Evolutionary conservation across 2,113 vertebrate genomes (phyloP).

Genomic region (Puntigrus tetrazona): DNA sequence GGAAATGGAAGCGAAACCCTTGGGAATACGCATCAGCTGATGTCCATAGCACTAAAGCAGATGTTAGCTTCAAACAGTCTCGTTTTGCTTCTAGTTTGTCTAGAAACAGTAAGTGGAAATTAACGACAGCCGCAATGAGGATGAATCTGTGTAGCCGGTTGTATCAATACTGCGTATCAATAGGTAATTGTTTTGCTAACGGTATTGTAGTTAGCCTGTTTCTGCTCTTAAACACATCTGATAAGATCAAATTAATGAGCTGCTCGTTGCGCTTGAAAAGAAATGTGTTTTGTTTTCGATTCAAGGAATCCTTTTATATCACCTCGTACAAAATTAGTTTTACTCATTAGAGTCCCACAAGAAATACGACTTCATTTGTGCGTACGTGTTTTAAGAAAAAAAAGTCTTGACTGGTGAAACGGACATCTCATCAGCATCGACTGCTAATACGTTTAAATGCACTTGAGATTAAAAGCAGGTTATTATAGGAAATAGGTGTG

Average conservation of each 20-base stretch:
- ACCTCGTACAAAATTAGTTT: neutral
- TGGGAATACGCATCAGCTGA: constrained; percentile 42
- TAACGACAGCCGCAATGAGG: constrained; percentile 38
- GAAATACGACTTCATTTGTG: neutral
- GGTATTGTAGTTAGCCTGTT: constrained; percentile 34
- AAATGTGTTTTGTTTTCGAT: neutral
- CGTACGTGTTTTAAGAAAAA: neutral
- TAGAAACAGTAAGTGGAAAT: constrained; percentile 18
- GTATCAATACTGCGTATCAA: constrained; percentile 27
- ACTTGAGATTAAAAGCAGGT: constrained; percentile 13
- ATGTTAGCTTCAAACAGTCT: constrained; percentile 30
- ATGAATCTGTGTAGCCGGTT: constrained; percentile 26
- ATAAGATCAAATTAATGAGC: constrained; percentile 35
- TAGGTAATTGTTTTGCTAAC: constrained; percentile 36
- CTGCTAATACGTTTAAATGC: neutral
- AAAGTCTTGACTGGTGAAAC: too few species aligned
- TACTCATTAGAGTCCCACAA: neutral
- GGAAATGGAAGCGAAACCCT: constrained; percentile 23
- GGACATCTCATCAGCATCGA: neutral
- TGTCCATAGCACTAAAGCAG: constrained; percentile 37
- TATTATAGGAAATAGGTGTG: neutral
- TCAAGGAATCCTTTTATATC: constrained; percentile 5
- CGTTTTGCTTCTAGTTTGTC: constrained; percentile 8
- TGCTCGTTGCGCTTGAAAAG: neutral
- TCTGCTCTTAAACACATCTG: constrained; percentile 23